Evolutionary conservation across 2,113 vertebrate genomes (phyloP), one percentile per base, ranked within the genome.

Genomic region (Thinocorus orbignyianus): DNA sequence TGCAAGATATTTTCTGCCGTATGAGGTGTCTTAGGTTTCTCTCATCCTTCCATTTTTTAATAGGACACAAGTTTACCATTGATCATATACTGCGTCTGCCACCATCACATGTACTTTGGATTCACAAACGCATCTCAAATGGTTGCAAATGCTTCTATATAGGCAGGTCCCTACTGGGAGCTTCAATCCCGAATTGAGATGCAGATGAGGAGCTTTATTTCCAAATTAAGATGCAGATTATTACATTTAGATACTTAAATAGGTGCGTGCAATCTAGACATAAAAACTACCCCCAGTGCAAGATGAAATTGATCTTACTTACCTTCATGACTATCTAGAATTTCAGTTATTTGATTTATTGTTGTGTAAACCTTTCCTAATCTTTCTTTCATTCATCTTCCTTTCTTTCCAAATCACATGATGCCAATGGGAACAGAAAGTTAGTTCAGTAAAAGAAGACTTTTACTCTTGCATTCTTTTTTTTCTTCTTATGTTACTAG

Each of bases 391-490:
- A 55, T 3, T 90, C 6, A 24, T 57, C 11, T 48, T 80, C 26
- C 12, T 1, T 71, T 86, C 31, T 64, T 91, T 86, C n/a, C 3
- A 66, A 64, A 72, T 54, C 7, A 35, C 39, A 7, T 37, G 15
- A 49, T 30, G 37, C 1, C 4, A 60, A 1, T 17, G 23, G 17
- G 19, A 83, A 58, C 10, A 60, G 12, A 48, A 74, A 79, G 5
- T 5, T 49, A 25, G 7, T 61, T 60, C 15, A 62, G 9, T 51
- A 61, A 48, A 54, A 58, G 46, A 41, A 39, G 1, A 22, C 2
- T 31, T 64, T 41, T n/a, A 15, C 1, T 6, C 2, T 55, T 7
- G 73, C 9, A 25, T 62, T 7, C 4, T 1, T 55, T 0, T 58
- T 37, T 68, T 66, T 81, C 4, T 71, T 81, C 60, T 42, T 13